Base-by-base conservation (phyloP, 2,113 vertebrate genomes). In the Zosterops japonicus region DNA sequence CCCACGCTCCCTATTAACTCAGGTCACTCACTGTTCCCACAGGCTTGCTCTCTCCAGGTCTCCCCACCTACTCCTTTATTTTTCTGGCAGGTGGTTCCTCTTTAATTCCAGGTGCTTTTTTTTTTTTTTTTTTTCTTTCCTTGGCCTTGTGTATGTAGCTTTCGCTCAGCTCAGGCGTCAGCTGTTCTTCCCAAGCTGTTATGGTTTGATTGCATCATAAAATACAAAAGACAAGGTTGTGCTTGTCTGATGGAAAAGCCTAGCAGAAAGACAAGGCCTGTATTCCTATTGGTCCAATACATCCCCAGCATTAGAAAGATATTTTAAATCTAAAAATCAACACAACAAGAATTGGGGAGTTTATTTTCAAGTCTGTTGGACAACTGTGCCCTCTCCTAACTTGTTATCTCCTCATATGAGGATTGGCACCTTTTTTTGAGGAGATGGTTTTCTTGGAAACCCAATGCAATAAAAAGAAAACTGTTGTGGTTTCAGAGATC, bases 11-110 rank as follows among this genome's bases (percentile, higher is more conserved):
- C 49, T 86, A 93, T 94, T 95, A 94, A 86, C 93, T 93, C 72
- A 29, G 95, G 96, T 96, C 96, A 92, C 90, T 94, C 83, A 41
- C 85, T 93, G 92, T 95, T 95, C 90, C 94, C 94, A 95, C 90
- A 77, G 85, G 75, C 94, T 95, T 92, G 71, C 88, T 90, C 90
- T 90, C 95, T 92, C 85, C 90, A 93, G 95, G 93, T 96, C 96
- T 93, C 57, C 64, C 76, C 93, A 94, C 96, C 94, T 93, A 96
- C 95, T 95, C 70, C 78, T 96, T 94, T 87, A 79, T 90, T 96
- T 94, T 95, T 92, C 93, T 90, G 83, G 86, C 85, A 96, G 88
- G 93, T 95, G 90, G 85, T 83, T 87, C 72, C 90, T 94, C 53
- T 94, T 88, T 88, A 64, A 71, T 88, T 96, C 35, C 59, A 63